Evolutionary conservation across 2,888 invertebrate species (phyloP), one percentile per base, ranked within the genome.

Genomic region (Lithophane ornitopus): DNA sequence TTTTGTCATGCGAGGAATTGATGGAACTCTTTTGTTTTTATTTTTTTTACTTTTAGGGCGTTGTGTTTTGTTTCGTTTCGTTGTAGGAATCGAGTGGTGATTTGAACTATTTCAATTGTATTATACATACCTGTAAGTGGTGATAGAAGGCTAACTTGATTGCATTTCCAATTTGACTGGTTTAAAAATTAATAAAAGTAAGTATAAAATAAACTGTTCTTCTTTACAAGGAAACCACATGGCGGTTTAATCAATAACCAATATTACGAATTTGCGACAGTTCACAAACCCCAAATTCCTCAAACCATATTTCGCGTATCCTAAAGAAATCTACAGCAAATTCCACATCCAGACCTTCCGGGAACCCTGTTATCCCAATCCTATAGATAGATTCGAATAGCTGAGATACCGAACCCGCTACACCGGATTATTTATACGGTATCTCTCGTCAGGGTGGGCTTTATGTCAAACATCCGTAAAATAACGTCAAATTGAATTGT

Each of bases 401-500:
- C 65, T 76, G 68, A 75, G 58, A 82, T 80, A 58, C 67, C 74
- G 44, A 16, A 68, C 70, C 65, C 56, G 69, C 74, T 41, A 28
- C 22, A 41, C 73, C 44, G 72, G 85, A 87, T 89, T 87, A 89
- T 80, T 83, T 87, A 85, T 85, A 86, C 87, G 77, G 69, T 61
- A 52, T 66, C 62, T 67, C 72, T 63, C 76, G 71, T 85, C 78
- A 73, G 72, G 75, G 59, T 52, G 66, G 49, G 78, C 61, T 79
- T 73, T 70, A 75, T 75, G 81, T 76, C 85, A 82, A 80, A 76
- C 85, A 87, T 84, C 85, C 86, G 86, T 87, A 87, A 90, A 91
- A 90, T 90, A 86, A 88, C 81, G 85, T 84, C 82, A 89, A 92
- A 92, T 92, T 90, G 89, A 90, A 90, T 90, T 78, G 75, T 84